phyloP scores from a whole-genome alignment of 2,888 invertebrate species.

The Zhengitettix transpicula region DNA sequence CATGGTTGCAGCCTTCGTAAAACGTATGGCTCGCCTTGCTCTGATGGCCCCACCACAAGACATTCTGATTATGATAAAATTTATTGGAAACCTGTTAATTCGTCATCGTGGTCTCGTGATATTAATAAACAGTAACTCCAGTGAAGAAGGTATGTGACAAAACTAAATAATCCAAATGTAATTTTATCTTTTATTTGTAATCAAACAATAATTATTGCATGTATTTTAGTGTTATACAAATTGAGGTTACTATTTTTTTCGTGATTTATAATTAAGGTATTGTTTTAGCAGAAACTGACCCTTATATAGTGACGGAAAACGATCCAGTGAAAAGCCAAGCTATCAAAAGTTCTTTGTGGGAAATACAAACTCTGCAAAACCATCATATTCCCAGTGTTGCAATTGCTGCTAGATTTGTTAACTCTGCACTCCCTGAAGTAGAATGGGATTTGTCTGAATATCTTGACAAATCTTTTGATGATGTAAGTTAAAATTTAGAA shows the following conservation, averaged over 20 bases:
- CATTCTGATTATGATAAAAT: slow-evolving; percentile 55
- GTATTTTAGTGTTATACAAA: not conserved
- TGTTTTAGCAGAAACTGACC: slow-evolving; percentile 41
- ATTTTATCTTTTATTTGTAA: not conserved
- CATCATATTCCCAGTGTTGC: slow-evolving; percentile 58
- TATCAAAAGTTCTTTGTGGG: slow-evolving; percentile 83
- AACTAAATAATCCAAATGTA: not conserved
- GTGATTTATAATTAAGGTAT: not conserved
- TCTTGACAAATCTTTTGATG: slow-evolving; percentile 45
- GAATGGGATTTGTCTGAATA: slow-evolving; percentile 52
- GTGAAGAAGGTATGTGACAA: slow-evolving; percentile 23
- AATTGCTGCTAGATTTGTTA: slow-evolving; percentile 50
- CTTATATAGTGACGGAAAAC: slow-evolving; percentile 67
- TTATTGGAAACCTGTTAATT: slow-evolving; percentile 70
- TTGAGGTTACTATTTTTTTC: not conserved
- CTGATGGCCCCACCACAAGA: slow-evolving; percentile 70
- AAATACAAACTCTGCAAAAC: slow-evolving; percentile 59
- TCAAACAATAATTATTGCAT: not conserved
- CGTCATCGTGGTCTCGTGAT: slow-evolving; percentile 71
- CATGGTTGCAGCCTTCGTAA: slow-evolving; percentile 84
- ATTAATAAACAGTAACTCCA: slow-evolving; percentile 35
- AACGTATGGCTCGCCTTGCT: slow-evolving; percentile 69
- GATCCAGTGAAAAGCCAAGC: slow-evolving; percentile 68
- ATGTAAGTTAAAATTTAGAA: slow-evolving; percentile 26
- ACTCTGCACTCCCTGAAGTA: slow-evolving; percentile 42